Evolutionary conservation across 2,888 invertebrate genomes (phyloP), one percentile per base, ranked within the genome.

Genomic region (Rambutsinella grinnellia): DNA sequence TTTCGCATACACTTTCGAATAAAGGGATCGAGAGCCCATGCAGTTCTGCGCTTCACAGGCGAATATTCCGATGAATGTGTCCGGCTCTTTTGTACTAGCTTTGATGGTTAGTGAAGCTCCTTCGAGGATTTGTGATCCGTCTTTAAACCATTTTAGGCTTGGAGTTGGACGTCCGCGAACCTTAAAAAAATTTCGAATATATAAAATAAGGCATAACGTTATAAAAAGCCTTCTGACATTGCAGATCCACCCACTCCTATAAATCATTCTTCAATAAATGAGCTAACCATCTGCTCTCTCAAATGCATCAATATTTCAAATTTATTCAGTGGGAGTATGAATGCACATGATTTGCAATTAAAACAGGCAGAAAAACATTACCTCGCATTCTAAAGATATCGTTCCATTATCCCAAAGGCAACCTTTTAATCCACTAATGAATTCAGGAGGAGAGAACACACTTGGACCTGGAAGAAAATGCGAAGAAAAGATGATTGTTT

Each of bases 391-490:
- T 36, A 81, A 56, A 1, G 80, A 81, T 49, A 81, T 47, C 5
- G 80, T 79, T 24, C 80, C 80, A 51, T 81, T 81, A 53, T 81
- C 77, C 67, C 75, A 81, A 46, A 81, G 77, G 24, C 62, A 72
- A 3, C 80, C 80, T 13, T 53, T 57, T 58, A 81, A 72, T 28
- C 76, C 75, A 27, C 71, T 78, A 5, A 76, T 36, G 51, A 81
- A 81, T 51, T 71, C 66, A 3, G 80, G 80, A 1, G 76, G 58
- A 56, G 53, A 54, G 47, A 74, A 80, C 1, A 70, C 68, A 26
- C 61, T 58, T 28, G 80, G 80, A 63, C 78, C 80, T 80, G n/a
- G 23, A 53, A 61, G 15, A 13, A 49, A 5, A 17, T 13, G 49
- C 3, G 3, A 17, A 49, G 19, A 49, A 49, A 49, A n/a, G 49